Conservation (phyloP, 2,888 invertebrate genomes). For the Autographa gamma region DNA sequence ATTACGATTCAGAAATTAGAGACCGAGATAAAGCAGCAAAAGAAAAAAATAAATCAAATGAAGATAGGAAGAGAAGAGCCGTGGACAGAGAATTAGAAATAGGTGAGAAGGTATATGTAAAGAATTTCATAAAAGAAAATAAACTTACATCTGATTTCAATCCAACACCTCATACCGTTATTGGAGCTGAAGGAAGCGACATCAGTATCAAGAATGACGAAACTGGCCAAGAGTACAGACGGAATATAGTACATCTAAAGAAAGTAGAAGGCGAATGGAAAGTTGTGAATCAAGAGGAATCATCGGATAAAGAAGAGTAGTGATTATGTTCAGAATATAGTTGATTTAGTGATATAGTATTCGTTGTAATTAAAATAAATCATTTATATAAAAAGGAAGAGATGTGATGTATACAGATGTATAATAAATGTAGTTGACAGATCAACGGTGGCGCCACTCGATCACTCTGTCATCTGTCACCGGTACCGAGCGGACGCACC, state of each 20-base stretch:
- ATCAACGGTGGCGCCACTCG: no score
- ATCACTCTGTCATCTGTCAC: no score
- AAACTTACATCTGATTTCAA: slow-evolving; percentile 29
- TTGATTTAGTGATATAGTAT: no score
- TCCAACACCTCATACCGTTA: slow-evolving; percentile 30
- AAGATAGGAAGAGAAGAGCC: slow-evolving; percentile 35
- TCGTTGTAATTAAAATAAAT: no score
- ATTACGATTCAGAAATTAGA: slow-evolving; percentile 35
- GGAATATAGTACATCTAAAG: slow-evolving; percentile 36
- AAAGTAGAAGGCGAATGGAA: slow-evolving; percentile 42
- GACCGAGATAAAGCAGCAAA: slow-evolving; percentile 46
- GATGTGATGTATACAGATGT: no score
- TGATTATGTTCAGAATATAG: no score
- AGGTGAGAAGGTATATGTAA: slow-evolving; percentile 44
- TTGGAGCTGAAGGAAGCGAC: slow-evolving; percentile 23
- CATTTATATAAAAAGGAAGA: no score
- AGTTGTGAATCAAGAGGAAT: slow-evolving; percentile 6
- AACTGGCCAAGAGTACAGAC: slow-evolving; percentile 28
- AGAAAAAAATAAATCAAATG: slow-evolving; percentile 38
- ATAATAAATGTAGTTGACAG: no score
- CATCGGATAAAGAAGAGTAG: slow-evolving; percentile 3
- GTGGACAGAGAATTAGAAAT: slow-evolving; percentile 14
- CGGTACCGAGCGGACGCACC: no score
- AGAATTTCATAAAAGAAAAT: slow-evolving; percentile 21
- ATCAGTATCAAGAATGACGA: slow-evolving; percentile 29